Evolutionary conservation across 2,113 vertebrate species (phyloP).

Genomic region (Seriola aureovittata): DNA sequence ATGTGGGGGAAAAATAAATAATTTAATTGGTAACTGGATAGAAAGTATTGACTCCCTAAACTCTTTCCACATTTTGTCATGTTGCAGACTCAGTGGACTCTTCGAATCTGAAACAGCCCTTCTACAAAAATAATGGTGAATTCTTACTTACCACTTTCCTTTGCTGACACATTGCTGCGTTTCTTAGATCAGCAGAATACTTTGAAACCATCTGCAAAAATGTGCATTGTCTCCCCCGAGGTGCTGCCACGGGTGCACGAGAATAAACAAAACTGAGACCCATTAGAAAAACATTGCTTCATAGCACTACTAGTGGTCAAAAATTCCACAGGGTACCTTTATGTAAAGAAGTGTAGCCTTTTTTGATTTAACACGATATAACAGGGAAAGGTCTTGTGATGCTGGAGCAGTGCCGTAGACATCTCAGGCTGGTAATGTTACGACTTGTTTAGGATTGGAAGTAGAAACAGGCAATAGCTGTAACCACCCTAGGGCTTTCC

Average conservation of each 20-base stretch:
- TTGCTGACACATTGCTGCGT: background rate
- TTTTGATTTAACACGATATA: background rate
- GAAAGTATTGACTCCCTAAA: background rate
- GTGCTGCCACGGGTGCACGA: background rate
- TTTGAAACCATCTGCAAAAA: background rate
- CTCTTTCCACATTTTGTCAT: background rate
- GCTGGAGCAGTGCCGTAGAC: background rate
- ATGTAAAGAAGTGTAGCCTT: background rate
- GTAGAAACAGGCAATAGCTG: background rate
- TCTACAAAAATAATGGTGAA: background rate
- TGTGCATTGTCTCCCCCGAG: background rate
- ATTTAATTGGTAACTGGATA: background rate
- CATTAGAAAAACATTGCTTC: background rate
- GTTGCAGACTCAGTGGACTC: background rate
- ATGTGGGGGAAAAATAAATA: constrained; percentile 2
- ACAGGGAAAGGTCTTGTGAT: background rate
- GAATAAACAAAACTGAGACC: background rate
- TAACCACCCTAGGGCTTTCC: background rate
- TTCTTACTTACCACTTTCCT: background rate
- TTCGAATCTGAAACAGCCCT: background rate
- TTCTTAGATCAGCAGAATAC: background rate
- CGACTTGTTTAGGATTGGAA: background rate
- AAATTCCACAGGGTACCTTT: background rate
- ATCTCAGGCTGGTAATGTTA: background rate
- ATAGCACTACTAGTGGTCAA: no score